These are phyloP conservation scores for Hippoglossus hippoglossus DNA, from an alignment of 2,797 vertebrate genomes.

Conservation along the genomic window DNA sequence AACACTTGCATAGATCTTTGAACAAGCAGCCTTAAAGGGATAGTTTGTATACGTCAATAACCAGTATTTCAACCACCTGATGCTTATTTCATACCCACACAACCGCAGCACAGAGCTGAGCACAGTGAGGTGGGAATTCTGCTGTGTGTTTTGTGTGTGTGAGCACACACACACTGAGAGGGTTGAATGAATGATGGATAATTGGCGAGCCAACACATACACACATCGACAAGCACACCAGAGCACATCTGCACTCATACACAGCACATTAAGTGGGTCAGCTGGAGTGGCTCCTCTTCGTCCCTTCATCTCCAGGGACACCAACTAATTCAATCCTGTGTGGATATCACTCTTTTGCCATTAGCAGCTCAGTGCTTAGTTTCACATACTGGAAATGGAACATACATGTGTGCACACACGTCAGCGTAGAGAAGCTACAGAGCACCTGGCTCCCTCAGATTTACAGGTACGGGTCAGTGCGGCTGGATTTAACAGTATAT, in stretches of 20 bases:
- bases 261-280: conserved; percentile 68
- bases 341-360: conserved; percentile 60
- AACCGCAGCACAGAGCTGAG: not conserved
- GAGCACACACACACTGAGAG: conserved; percentile 11
- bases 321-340: conserved; percentile 66
- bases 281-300: conserved; percentile 51
- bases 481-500: not conserved
- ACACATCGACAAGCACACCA: conserved; percentile 29
- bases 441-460: conserved; percentile 10
- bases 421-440: not conserved
- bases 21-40: not conserved
- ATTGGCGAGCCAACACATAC: conserved; percentile 12
- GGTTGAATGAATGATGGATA: conserved; percentile 20
- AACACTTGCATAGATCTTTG: not conserved
- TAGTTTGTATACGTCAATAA: not conserved
- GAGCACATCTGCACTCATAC: conserved; percentile 26
- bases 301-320: conserved; percentile 59
- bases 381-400: conserved; percentile 2
- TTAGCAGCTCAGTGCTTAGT: conserved; percentile 45
- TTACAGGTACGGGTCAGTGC: conserved; percentile 1
- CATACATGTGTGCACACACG: not conserved
- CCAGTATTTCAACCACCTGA: conserved; percentile 35
- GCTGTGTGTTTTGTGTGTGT: not conserved
- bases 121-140: conserved; percentile 2
- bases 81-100: conserved; percentile 21